Conservation (phyloP, 2,888 invertebrate genomes). For the Rhorus exstirpatorius region DNA sequence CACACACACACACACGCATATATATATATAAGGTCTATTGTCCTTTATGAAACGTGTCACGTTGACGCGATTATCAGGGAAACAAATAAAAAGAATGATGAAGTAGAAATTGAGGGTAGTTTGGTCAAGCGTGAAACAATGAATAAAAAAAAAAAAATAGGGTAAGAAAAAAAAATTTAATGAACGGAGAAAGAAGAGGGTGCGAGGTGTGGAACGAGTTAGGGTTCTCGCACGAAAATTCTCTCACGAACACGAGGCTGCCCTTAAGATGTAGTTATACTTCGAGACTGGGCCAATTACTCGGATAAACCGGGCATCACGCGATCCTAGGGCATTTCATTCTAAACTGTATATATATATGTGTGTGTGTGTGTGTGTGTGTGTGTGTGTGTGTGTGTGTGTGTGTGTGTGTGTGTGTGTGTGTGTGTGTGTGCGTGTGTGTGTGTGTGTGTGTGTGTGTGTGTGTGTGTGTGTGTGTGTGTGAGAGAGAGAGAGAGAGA, state of each 20-base stretch:
- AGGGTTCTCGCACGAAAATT: slow-evolving; percentile 61
- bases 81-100: slow-evolving; percentile 27
- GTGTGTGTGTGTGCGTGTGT: too few species aligned
- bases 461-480: background rate
- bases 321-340: slow-evolving; percentile 64
- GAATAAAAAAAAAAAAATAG: slow-evolving; percentile 41
- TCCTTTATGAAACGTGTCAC: slow-evolving; percentile 2
- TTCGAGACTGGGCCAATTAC: slow-evolving; percentile 63
- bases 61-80: slow-evolving; percentile 48
- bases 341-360: slow-evolving; percentile 14
- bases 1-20: background rate
- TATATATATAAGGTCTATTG: background rate
- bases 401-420: too few species aligned
- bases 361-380: background rate
- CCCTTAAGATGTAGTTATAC: slow-evolving; percentile 25
- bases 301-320: slow-evolving; percentile 62
- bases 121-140: slow-evolving; percentile 59
- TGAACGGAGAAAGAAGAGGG: slow-evolving; percentile 19
- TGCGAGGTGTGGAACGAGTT: slow-evolving; percentile 36
- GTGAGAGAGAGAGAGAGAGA: too few species aligned
- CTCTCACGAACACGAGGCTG: slow-evolving; percentile 64
- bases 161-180: slow-evolving; percentile 30
- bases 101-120: slow-evolving; percentile 6
- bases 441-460: background rate
- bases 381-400: background rate